Conservation (phyloP, 2,113 vertebrate genomes). For the Dendrocopos noguchii region DNA sequence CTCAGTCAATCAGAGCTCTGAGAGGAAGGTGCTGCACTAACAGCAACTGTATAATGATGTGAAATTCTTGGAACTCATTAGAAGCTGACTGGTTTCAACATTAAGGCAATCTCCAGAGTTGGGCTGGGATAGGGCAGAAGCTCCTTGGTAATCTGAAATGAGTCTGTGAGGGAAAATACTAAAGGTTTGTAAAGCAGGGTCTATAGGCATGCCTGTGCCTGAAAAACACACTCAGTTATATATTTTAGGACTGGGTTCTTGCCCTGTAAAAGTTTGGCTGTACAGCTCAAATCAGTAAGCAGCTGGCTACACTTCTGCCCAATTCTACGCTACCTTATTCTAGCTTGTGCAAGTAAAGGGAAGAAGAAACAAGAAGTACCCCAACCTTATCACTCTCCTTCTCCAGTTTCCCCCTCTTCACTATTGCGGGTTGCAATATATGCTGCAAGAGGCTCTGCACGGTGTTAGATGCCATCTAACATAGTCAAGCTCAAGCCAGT, state of each 20-base stretch:
- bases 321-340: rapidly evolving
- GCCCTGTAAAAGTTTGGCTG: background rate
- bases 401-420: background rate
- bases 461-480: background rate
- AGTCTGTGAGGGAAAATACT: rapidly evolving
- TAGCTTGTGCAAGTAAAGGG: background rate
- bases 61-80: background rate
- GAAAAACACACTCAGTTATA: background rate
- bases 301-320: background rate
- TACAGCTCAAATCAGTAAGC: background rate
- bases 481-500: background rate
- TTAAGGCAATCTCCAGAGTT: background rate
- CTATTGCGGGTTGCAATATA: background rate
- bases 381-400: rapidly evolving
- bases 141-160: background rate
- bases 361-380: background rate
- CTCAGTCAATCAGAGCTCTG: background rate
- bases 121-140: background rate
- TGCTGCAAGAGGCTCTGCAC: rapidly evolving
- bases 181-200: background rate
- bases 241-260: background rate
- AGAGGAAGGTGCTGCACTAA: background rate
- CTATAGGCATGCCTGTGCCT: background rate
- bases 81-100: background rate
- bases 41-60: rapidly evolving